Conservation (phyloP, 2,113 vertebrate species). For the Cinclus mexicanus region DNA sequence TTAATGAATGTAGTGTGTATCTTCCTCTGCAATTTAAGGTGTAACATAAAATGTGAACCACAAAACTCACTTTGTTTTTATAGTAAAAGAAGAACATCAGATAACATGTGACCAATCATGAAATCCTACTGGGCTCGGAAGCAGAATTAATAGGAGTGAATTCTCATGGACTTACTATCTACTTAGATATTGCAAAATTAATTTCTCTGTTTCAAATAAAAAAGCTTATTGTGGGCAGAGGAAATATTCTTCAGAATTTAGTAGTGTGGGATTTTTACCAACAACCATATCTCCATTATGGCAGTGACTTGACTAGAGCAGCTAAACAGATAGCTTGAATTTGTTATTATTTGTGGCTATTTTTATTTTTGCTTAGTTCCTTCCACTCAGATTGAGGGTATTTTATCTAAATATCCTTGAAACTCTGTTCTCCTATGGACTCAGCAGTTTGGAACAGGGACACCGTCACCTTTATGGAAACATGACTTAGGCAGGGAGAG, state of each 20-base stretch:
- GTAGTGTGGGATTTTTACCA: background rate
- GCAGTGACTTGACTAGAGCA: background rate
- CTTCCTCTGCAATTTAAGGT: background rate
- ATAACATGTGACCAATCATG: background rate
- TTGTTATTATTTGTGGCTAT: background rate
- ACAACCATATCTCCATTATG: background rate
- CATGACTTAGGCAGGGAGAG: background rate
- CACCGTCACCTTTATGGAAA: background rate
- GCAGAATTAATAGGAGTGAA: background rate
- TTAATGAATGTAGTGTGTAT: background rate
- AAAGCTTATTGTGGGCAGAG: background rate
- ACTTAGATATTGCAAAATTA: background rate
- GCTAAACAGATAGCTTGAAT: background rate
- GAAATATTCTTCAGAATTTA: background rate
- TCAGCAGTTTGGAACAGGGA: background rate
- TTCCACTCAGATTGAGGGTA: background rate
- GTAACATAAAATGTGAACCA: background rate
- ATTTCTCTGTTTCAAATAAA: background rate
- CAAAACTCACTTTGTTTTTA: background rate
- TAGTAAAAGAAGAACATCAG: background rate
- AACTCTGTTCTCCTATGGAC: background rate
- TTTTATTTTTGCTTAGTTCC: background rate
- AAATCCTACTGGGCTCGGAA: background rate
- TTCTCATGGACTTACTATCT: background rate
- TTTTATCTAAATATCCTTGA: background rate